A percentile compares a stretch with the other conserved stretches of the same genome.
Evolutionary conservation across 2,888 invertebrate species (phyloP).

Genomic region (Lamproptera curius): DNA sequence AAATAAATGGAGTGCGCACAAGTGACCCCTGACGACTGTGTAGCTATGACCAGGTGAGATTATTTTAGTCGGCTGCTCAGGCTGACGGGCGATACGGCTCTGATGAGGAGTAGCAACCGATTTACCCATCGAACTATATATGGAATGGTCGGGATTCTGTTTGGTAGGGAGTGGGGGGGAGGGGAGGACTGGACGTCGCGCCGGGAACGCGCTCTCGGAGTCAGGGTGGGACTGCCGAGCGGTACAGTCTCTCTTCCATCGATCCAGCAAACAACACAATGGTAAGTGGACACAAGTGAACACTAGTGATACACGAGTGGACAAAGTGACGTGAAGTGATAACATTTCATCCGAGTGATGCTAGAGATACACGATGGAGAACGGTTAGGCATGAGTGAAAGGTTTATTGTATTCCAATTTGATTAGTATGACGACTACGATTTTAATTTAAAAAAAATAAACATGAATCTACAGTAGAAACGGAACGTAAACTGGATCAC

Average conservation of each 20-base stretch:
- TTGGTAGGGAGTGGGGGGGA: constrained; percentile 36
- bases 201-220: constrained; percentile 59
- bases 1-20: constrained; percentile 4
- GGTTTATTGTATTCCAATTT: too few relatives aligned
- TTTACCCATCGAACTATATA: constrained; percentile 71
- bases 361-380: too few relatives aligned
- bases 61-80: constrained; percentile 57
- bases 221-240: constrained; percentile 75
- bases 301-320: constrained; percentile 34
- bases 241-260: constrained; percentile 73
- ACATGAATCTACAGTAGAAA: too few relatives aligned
- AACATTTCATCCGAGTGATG: too few relatives aligned
- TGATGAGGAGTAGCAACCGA: constrained; percentile 53
- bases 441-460: too few relatives aligned
- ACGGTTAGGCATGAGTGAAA: too few relatives aligned
- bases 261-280: constrained; percentile 70
- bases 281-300: constrained; percentile 55
- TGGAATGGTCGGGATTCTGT: constrained; percentile 52
- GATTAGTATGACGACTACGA: too few relatives aligned
- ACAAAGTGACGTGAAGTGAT: constrained; percentile 35
- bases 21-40: constrained; percentile 17
- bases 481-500: too few relatives aligned
- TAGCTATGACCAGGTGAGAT: constrained; percentile 42
- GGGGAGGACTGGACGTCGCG: constrained; percentile 45
- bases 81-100: constrained; percentile 45